These are phyloP conservation scores for Phenacoccus solenopsis DNA, from an alignment of 1,140 invertebrate genomes.

Conservation along the genomic window DNA sequence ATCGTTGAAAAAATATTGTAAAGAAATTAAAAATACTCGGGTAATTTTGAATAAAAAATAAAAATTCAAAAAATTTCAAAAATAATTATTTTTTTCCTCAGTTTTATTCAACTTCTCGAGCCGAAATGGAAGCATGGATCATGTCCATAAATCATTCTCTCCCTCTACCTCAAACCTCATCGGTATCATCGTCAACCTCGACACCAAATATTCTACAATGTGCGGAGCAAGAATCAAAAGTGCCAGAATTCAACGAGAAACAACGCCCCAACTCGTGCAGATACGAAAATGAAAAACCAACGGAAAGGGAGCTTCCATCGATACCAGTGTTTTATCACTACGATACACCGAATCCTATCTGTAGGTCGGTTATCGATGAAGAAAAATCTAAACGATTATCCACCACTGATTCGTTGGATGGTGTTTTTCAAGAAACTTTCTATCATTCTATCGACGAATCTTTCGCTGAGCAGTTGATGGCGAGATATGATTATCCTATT, in stretches of 20 bases:
- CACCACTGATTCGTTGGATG: neutral
- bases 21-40: too few species aligned
- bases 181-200: neutral
- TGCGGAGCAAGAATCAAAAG: neutral
- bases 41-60: too few species aligned
- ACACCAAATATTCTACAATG: neutral
- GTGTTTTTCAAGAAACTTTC: neutral
- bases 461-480: neutral
- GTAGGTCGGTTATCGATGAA: neutral
- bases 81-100: neutral
- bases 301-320: neutral
- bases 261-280: neutral
- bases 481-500: conserved; percentile 9
- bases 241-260: neutral
- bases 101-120: neutral
- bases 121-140: conserved; percentile 5
- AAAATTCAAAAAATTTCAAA: too few species aligned
- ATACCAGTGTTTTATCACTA: neutral
- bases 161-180: neutral
- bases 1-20: neutral
- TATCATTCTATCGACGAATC: conserved; percentile 8
- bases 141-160: neutral
- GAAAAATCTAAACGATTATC: neutral
- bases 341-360: neutral
- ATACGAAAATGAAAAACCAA: neutral